These are phyloP conservation scores for Columba livia DNA, from an alignment of 2,113 vertebrate genomes.

Conservation along the genomic window DNA sequence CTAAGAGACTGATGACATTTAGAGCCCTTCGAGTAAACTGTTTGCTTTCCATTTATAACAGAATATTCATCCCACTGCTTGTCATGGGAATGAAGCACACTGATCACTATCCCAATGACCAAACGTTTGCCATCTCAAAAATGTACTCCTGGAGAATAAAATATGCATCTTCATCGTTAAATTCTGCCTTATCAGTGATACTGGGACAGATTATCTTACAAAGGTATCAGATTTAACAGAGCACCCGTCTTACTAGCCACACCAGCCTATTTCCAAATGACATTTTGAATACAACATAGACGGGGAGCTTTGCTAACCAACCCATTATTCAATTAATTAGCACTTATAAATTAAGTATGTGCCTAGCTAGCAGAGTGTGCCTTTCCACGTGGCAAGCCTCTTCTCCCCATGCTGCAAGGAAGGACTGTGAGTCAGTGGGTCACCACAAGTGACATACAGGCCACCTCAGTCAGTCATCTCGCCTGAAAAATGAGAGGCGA, in stretches of 20 bases:
- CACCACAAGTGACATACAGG: background rate
- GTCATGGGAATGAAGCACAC: background rate
- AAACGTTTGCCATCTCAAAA: background rate
- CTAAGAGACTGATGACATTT: constrained; percentile 33
- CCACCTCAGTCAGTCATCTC: rapidly evolving
- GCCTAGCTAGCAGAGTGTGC: background rate
- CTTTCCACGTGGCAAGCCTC: background rate
- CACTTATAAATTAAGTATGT: constrained; percentile 15
- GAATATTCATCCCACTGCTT: background rate
- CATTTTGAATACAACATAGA: background rate
- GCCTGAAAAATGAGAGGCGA: background rate
- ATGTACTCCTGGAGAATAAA: background rate
- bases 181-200: background rate
- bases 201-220: background rate
- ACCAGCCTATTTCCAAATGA: background rate
- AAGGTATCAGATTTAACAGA: constrained; percentile 2
- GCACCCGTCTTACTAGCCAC: background rate
- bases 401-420: background rate
- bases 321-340: constrained; percentile 14
- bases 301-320: background rate
- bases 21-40: constrained; percentile 5
- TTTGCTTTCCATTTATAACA: constrained; percentile 13
- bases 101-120: background rate
- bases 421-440: background rate
- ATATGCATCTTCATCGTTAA: background rate